Evolutionary conservation across 2,797 vertebrate genomes (phyloP).

Genomic region (Pagetopsis macropterus): DNA sequence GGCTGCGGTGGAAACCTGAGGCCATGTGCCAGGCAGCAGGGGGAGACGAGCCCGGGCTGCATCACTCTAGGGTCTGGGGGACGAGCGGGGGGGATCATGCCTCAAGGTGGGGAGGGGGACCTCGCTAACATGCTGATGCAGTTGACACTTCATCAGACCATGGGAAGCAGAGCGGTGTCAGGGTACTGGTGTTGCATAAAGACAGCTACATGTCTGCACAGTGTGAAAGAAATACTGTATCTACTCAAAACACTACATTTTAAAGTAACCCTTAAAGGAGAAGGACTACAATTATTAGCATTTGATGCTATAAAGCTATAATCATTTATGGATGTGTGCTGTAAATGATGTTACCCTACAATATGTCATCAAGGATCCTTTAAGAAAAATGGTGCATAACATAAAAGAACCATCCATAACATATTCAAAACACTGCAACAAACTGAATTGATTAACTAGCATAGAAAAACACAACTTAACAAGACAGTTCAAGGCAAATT

Average conservation of each 20-base stretch:
- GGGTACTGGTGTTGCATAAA: constrained; percentile 2
- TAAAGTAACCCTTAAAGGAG: constrained; percentile 15
- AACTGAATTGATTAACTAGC: constrained; percentile 30
- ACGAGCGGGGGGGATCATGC: constrained; percentile 48
- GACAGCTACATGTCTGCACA: constrained; percentile 17
- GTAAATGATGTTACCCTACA: constrained; percentile 46
- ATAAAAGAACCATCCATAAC: constrained; percentile 26
- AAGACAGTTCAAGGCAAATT: constrained; percentile 26
- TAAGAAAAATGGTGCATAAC: constrained; percentile 9
- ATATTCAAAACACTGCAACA: constrained; percentile 1
- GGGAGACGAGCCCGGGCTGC: constrained; percentile 61
- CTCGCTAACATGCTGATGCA: constrained; percentile 49
- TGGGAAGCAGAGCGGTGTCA: constrained; percentile 14
- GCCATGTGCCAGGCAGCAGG: constrained; percentile 77
- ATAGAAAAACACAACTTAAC: constrained; percentile 28
- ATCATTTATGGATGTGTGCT: constrained; percentile 27
- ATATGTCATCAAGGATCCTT: constrained; percentile 47
- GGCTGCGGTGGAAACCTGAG: constrained; percentile 84
- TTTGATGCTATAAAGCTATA: constrained; percentile 14
- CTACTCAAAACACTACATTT: not conserved
- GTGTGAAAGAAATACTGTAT: not conserved
- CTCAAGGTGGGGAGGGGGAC: constrained; percentile 38
- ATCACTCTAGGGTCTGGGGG: constrained; percentile 59
- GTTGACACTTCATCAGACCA: constrained; percentile 41
- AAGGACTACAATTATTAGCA: constrained; percentile 2